Percentiles rank a stretch among this genome's conserved stretches.
These are phyloP conservation scores for Dugesia japonica DNA, from an alignment of 2,888 invertebrate genomes.

Conservation along the genomic window DNA sequence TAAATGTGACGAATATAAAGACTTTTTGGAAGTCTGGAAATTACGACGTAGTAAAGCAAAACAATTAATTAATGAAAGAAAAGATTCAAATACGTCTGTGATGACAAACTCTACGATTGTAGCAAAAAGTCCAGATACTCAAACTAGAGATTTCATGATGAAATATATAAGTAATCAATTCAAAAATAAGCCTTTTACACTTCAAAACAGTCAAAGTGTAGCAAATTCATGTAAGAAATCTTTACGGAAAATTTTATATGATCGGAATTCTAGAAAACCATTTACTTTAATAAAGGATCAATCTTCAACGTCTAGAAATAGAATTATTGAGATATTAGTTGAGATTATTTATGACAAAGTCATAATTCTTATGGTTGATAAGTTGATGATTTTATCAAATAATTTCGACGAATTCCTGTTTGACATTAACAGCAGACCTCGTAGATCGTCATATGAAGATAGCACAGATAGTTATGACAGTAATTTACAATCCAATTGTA, in stretches of 20 bases:
- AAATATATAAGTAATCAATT: not conserved
- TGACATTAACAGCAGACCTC: not conserved
- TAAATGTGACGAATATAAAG: not conserved
- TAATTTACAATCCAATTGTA: not conserved
- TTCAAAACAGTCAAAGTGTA: not conserved
- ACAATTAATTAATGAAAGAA: not conserved
- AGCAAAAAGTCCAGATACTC: not conserved
- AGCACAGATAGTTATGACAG: not conserved
- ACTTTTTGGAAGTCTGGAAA: not conserved
- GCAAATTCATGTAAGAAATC: not conserved
- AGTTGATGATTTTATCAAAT: not conserved
- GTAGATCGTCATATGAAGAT: not conserved
- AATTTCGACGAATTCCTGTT: not conserved
- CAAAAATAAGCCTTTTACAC: not conserved
- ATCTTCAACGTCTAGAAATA: not conserved
- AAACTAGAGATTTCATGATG: not conserved
- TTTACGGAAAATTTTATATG: not conserved
- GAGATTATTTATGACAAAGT: slow-evolving; percentile 3
- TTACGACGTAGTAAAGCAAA: not conserved
- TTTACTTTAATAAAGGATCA: not conserved
- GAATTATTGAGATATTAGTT: not conserved
- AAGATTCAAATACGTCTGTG: not conserved
- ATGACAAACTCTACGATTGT: not conserved
- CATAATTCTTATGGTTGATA: not conserved
- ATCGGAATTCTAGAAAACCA: not conserved